Evolutionary conservation across 2,888 invertebrate species (phyloP), one percentile per base, ranked within the genome.

Genomic region (Ypsolopha scabrella): DNA sequence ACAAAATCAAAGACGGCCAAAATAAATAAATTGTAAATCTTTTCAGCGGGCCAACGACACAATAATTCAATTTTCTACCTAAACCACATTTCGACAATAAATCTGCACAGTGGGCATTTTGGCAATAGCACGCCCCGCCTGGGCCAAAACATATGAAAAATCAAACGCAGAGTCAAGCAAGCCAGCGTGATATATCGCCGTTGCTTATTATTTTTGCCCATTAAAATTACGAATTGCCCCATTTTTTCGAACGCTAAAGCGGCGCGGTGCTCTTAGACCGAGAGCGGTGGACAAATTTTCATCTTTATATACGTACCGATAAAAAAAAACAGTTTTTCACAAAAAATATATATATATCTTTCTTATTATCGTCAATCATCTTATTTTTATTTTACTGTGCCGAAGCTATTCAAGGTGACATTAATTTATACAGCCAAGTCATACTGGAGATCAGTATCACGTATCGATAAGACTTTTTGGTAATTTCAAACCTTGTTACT

Each of bases 171-270:
- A 61, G 58, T 62, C 59, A 59, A 24, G 24, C 54, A 46, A 51
- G 39, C 50, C 57, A 60, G 59, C 58, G 54, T 80, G 79, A 82
- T 80, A 76, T 72, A 82, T 71, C 66, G 63, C 55, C 55, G 51
- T 48, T 62, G 77, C 75, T 82, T 80, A 82, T 81, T 82, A 82
- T 82, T 82, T 80, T 74, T 72, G 68, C 64, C 81, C 80, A 80
- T 82, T 82, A 77, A 81, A 78, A 81, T 75, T 76, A 76, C 74
- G 70, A 73, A 80, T 75, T 72, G 68, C 59, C 62, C 63, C 68
- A 67, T 70, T 75, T 68, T 54, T 73, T 74, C 66, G 60, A 56
- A 55, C 60, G 59, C 65, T 45, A 24, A 24, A 24, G 4, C 38
- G 13, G 38, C 38, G 38, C 48, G 3, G 34, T 24, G 48, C 14